Evolutionary conservation across 2,797 vertebrate genomes (phyloP).

Genomic region (Vespertilio murinus): DNA sequence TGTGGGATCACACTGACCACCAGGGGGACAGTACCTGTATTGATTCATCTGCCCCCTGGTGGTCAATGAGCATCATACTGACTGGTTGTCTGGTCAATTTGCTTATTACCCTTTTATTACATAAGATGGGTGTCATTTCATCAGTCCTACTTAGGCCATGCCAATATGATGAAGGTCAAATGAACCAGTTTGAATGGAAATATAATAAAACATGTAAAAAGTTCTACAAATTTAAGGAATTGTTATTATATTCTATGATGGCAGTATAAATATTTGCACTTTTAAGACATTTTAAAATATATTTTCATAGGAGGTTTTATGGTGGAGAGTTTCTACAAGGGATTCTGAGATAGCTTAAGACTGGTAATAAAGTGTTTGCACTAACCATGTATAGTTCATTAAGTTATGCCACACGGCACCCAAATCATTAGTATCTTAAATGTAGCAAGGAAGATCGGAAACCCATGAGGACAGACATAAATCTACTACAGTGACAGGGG

Average conservation of each 20-base stretch:
- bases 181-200: background rate
- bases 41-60: too few relatives aligned
- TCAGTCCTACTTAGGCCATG: background rate
- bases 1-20: too few relatives aligned
- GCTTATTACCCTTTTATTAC: too few relatives aligned
- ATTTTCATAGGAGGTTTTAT: slow-evolving; percentile 46
- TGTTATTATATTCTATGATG: background rate
- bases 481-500: slow-evolving; percentile 1
- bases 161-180: background rate
- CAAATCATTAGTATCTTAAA: slow-evolving; percentile 76
- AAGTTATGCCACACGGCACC: slow-evolving; percentile 73
- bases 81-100: too few relatives aligned
- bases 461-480: slow-evolving; percentile 50
- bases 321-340: background rate
- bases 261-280: background rate
- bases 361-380: slow-evolving; percentile 65
- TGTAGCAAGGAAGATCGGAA: slow-evolving; percentile 66
- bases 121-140: background rate
- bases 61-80: too few relatives aligned
- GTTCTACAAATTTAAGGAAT: background rate
- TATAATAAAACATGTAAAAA: slow-evolving; percentile 19
- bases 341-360: slow-evolving; percentile 55
- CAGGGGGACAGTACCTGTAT: too few relatives aligned
- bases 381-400: slow-evolving; percentile 71
- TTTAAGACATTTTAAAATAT: slow-evolving; percentile 29